These are phyloP conservation scores for Oegoconia quadripuncta DNA, from an alignment of 2,888 invertebrate species.

Conservation along the genomic window DNA sequence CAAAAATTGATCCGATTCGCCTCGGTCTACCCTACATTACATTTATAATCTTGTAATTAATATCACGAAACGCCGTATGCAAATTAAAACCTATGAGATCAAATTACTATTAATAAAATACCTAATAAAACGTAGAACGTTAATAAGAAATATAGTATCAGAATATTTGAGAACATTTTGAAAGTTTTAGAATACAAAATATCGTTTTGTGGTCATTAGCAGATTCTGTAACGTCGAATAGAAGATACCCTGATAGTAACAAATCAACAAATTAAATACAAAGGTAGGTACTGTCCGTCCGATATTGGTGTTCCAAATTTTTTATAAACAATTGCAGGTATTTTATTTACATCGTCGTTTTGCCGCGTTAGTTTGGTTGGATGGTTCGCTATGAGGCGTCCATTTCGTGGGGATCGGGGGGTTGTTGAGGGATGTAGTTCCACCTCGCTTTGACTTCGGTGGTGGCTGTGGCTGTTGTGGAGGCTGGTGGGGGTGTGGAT, in stretches of 20 bases:
- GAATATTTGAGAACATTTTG: background rate
- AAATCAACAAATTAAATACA: constrained; percentile 31
- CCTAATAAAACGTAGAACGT: background rate
- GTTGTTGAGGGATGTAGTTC: constrained; percentile 75
- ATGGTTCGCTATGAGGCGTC: constrained; percentile 55
- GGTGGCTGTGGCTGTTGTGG: constrained; percentile 28
- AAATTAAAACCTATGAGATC: constrained; percentile 49
- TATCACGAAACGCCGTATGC: constrained; percentile 46
- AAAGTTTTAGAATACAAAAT: background rate
- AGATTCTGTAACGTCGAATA: constrained; percentile 14
- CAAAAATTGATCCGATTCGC: no score
- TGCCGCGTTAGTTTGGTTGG: constrained; percentile 8
- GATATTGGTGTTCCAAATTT: constrained; percentile 28
- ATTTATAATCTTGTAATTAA: constrained; percentile 19
- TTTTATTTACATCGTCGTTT: constrained; percentile 17
- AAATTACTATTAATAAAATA: constrained; percentile 24
- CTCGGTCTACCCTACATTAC: no score
- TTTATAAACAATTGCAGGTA: constrained; percentile 8
- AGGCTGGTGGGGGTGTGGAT: constrained; percentile 23
- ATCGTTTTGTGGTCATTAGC: background rate
- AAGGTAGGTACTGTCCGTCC: constrained; percentile 26
- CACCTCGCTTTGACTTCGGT: constrained; percentile 67
- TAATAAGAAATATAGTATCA: background rate
- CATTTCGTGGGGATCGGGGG: constrained; percentile 65
- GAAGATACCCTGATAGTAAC: constrained; percentile 38